Conservation (phyloP, 2,888 invertebrate genomes). For the Tenthredo amoena region DNA sequence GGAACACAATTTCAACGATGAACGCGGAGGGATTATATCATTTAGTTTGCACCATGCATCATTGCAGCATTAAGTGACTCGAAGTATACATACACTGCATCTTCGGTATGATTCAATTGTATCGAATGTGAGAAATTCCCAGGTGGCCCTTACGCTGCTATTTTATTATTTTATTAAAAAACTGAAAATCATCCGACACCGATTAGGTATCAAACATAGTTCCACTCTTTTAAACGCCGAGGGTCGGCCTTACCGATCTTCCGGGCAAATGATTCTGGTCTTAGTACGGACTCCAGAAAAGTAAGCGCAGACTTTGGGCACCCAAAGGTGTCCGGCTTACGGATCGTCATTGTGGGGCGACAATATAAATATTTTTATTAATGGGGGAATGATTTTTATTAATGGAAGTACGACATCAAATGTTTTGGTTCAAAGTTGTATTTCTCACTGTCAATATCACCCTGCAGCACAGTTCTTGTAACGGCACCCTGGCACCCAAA, state of each 20-base stretch:
- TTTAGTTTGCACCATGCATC: background rate
- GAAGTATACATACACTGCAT: background rate
- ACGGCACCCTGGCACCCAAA: conserved; percentile 10
- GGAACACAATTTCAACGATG: background rate
- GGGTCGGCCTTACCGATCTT: conserved; percentile 25
- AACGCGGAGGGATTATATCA: background rate
- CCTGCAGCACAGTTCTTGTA: conserved; percentile 38
- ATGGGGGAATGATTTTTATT: conserved; percentile 73
- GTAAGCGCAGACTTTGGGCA: background rate
- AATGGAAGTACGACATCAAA: conserved; percentile 64
- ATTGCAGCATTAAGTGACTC: background rate
- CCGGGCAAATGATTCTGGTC: conserved; percentile 30
- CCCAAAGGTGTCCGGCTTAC: conserved; percentile 45
- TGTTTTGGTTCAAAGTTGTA: conserved; percentile 57
- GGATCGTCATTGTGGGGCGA: conserved; percentile 48
- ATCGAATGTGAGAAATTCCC: conserved; percentile 62
- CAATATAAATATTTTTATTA: conserved; percentile 68
- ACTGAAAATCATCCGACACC: conserved; percentile 67
- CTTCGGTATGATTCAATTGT: conserved; percentile 65
- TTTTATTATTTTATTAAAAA: conserved; percentile 59
- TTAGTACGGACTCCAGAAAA: conserved; percentile 14
- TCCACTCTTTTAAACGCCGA: conserved; percentile 4
- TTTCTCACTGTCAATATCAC: conserved; percentile 57
- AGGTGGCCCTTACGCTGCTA: conserved; percentile 62
- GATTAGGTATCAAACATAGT: conserved; percentile 62